A percentile compares a stretch with the other conserved stretches of the same genome.
Evolutionary conservation across 2,113 vertebrate genomes (phyloP).

Genomic region (Mus musculus): DNA sequence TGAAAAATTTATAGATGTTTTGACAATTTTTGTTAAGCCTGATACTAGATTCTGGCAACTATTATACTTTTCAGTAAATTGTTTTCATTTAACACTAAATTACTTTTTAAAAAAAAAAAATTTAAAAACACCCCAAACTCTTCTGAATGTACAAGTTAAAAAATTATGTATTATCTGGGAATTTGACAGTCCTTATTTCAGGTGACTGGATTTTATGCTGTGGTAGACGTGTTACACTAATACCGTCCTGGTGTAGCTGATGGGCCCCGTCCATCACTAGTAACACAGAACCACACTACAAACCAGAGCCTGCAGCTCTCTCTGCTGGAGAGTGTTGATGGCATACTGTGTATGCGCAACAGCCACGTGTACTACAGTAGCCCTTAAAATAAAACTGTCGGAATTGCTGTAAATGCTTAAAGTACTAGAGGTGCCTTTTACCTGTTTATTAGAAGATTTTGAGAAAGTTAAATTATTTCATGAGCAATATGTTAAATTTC

Average conservation of each 20-base stretch:
- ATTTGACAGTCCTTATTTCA: slow-evolving; percentile 54
- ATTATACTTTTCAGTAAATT: slow-evolving; percentile 51
- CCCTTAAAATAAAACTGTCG: slow-evolving; percentile 68
- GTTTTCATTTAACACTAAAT: slow-evolving; percentile 77
- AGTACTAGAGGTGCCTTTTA: slow-evolving; percentile 86
- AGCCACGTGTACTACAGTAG: slow-evolving; percentile 41
- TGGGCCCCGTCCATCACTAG: neutral
- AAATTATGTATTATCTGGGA: slow-evolving; percentile 75
- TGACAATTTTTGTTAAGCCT: slow-evolving; percentile 68
- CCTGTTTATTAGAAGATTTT: slow-evolving; percentile 79
- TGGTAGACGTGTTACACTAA: slow-evolving; percentile 51
- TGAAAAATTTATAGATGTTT: slow-evolving; percentile 72
- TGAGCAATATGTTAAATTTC: slow-evolving; percentile 77
- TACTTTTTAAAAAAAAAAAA: slow-evolving; percentile 81
- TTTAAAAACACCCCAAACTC: slow-evolving; percentile 77
- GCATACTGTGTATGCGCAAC: slow-evolving; percentile 74
- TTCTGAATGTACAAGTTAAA: slow-evolving; percentile 68
- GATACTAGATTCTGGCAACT: slow-evolving; percentile 77
- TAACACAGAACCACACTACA: slow-evolving; percentile 64
- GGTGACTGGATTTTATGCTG: slow-evolving; percentile 76
- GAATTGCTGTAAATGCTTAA: slow-evolving; percentile 80
- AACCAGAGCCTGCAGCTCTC: slow-evolving; percentile 18
- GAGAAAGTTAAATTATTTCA: slow-evolving; percentile 81
- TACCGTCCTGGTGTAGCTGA: slow-evolving; percentile 33
- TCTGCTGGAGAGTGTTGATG: slow-evolving; percentile 75